Percentiles rank a stretch among this genome's conserved stretches.
Evolutionary conservation across 2,888 invertebrate genomes (phyloP).

Genomic region (Agrochola circellaris): DNA sequence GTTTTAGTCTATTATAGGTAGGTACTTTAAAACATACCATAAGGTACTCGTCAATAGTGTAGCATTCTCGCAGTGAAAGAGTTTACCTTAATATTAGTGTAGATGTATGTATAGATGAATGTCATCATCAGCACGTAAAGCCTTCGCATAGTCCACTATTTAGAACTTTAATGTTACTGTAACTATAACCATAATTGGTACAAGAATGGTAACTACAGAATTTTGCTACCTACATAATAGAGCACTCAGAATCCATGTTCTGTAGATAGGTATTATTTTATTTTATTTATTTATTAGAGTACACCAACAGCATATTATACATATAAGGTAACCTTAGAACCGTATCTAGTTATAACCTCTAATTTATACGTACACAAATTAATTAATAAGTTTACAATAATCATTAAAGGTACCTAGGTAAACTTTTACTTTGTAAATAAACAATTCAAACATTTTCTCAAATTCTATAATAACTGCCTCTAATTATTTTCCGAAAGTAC

Average conservation of each 20-base stretch:
- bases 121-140: neutral
- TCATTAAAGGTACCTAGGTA: neutral
- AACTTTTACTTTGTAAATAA: conserved; percentile 8
- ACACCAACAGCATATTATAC: neutral
- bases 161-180: neutral
- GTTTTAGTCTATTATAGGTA: no score
- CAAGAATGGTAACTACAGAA: neutral
- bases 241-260: neutral
- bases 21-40: no score
- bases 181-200: no score
- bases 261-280: neutral
- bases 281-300: neutral
- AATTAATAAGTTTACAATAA: neutral
- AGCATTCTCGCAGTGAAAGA: no score
- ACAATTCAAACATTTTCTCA: conserved; percentile 18
- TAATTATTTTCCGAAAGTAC: conserved; percentile 21
- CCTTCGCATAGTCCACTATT: neutral
- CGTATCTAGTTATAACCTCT: neutral
- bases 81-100: no score
- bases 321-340: neutral
- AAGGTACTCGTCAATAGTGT: no score
- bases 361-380: no score
- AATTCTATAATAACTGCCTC: conserved; percentile 15
- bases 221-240: neutral
- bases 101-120: neutral